Conservation (phyloP, 2,113 vertebrate species). For the Pelecanus crispus region DNA sequence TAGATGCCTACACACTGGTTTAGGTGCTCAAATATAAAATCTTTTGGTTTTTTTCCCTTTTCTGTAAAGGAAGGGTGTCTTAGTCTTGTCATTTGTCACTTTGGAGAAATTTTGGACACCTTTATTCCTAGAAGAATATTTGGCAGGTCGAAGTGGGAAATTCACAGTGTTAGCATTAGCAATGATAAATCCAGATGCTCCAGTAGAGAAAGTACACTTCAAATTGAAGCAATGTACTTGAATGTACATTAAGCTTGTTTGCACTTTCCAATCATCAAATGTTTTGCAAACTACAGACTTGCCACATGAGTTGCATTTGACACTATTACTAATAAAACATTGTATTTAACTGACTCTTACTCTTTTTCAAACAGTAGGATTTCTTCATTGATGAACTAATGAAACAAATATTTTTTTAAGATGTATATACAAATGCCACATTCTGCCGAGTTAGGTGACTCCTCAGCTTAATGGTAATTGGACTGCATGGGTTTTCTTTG, state of each 20-base stretch:
- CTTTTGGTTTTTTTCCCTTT: not conserved
- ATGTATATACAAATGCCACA: not conserved
- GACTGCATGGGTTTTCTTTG: not conserved
- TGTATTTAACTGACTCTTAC: not conserved
- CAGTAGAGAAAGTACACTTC: not conserved
- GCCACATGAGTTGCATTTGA: constrained; percentile 10
- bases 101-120: not conserved
- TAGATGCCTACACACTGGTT: not conserved
- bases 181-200: not conserved
- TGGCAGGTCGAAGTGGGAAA: not conserved
- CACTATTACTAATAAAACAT: constrained; percentile 3
- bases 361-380: not conserved
- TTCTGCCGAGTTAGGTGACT: not conserved
- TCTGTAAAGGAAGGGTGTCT: not conserved
- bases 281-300: not conserved
- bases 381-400: not conserved
- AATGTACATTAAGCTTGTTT: not conserved
- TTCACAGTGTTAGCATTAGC: not conserved
- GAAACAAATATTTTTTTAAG: not conserved
- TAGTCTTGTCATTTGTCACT: not conserved
- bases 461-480: not conserved
- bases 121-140: not conserved
- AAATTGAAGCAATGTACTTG: constrained; percentile 20
- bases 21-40: not conserved
- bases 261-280: constrained; percentile 6